A percentile compares a stretch with the other conserved stretches of the same genome.
phyloP scores from a whole-genome alignment of 2,888 invertebrate genomes.

The Onchidella celtica region DNA sequence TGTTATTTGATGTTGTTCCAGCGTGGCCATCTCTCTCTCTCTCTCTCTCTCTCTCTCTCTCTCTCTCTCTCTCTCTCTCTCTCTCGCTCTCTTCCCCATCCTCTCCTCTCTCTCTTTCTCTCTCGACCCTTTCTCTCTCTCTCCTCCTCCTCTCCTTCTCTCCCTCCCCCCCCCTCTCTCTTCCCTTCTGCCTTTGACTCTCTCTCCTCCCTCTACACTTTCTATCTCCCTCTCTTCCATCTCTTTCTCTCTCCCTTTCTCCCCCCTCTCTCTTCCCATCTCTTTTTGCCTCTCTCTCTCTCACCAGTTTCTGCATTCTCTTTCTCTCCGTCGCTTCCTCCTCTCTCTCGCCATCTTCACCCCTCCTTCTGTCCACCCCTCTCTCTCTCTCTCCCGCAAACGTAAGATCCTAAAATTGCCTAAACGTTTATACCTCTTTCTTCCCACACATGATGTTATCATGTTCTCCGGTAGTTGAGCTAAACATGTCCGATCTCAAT shows the following conservation, averaged over 20 bases:
- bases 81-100: background rate
- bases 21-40: no score
- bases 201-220: slow-evolving; percentile 3
- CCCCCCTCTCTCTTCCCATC: background rate
- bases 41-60: background rate
- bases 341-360: background rate
- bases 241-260: background rate
- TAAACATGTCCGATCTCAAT: no score
- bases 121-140: background rate
- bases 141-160: slow-evolving; percentile 4
- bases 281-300: background rate
- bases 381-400: background rate
- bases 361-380: background rate
- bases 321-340: background rate
- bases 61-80: background rate
- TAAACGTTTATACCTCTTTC: no score
- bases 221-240: background rate
- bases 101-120: background rate
- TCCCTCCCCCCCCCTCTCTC: background rate
- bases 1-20: no score
- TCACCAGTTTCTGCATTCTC: no score
- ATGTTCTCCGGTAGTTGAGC: no score
- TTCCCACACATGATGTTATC: no score
- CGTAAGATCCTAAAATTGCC: no score
- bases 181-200: background rate